phyloP scores from a whole-genome alignment of 2,797 vertebrate species.

The Enteromius fasciolatus region DNA sequence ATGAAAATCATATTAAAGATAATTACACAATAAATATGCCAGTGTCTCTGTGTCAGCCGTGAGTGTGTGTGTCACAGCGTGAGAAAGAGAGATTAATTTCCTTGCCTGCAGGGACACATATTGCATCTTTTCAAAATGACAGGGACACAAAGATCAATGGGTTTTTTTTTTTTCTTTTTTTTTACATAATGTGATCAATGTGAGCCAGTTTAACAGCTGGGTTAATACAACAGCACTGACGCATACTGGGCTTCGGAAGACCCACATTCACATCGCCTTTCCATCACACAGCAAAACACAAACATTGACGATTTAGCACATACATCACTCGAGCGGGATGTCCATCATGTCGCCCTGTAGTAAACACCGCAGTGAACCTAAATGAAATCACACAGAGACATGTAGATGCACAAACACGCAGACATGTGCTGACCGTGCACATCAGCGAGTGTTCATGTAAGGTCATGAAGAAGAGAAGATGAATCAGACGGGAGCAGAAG shows the following conservation, averaged over 20 bases:
- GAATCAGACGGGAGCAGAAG: constrained; percentile 3
- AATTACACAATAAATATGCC: constrained; percentile 49
- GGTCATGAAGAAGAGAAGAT: constrained; percentile 33
- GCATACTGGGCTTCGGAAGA: constrained; percentile 25
- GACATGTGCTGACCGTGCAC: constrained; percentile 30
- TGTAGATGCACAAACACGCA: constrained; percentile 22
- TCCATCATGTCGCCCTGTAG: constrained; percentile 22
- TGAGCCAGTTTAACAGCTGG: constrained; percentile 64
- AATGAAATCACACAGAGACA: constrained; percentile 32
- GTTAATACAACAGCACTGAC: constrained; percentile 53
- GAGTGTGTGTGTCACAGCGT: constrained; percentile 21
- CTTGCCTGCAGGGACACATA: constrained; percentile 71
- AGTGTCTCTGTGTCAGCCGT: constrained; percentile 43
- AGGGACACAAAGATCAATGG: constrained; percentile 74
- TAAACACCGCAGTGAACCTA: constrained; percentile 29
- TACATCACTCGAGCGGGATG: constrained; percentile 25
- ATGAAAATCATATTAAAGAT: constrained; percentile 43
- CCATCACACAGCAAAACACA: constrained; percentile 42
- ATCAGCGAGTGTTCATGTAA: constrained; percentile 41
- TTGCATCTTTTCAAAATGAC: constrained; percentile 76
- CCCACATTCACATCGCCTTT: constrained; percentile 31
- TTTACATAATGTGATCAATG: constrained; percentile 79
- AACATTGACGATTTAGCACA: constrained; percentile 23
- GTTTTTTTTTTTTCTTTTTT: constrained; percentile 68
- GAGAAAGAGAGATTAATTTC: constrained; percentile 61